A percentile compares a stretch with the other conserved stretches of the same genome.
Conservation (phyloP, 2,797 vertebrate genomes). For the Tapirus indicus region DNA sequence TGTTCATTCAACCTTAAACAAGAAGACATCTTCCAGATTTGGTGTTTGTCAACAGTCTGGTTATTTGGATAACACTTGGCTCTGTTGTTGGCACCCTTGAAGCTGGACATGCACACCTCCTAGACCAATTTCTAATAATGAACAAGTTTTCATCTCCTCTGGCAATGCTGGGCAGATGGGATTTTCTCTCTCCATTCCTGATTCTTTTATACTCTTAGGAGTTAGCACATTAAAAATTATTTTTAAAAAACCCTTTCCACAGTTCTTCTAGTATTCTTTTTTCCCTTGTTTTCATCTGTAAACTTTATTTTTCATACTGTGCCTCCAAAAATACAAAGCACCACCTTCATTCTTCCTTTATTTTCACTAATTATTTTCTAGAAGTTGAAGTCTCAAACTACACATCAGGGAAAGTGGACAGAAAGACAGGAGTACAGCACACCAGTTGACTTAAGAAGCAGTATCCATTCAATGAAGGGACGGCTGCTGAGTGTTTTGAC, state of each 20-base stretch:
- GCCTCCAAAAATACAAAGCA: not conserved
- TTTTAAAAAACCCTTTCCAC: not conserved
- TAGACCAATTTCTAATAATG: not conserved
- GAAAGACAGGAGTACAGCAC: not conserved
- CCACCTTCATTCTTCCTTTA: not conserved
- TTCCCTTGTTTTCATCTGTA: not conserved
- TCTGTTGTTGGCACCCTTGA: not conserved
- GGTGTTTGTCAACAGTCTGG: not conserved
- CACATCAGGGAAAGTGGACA: not conserved
- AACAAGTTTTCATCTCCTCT: not conserved
- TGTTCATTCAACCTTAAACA: not conserved
- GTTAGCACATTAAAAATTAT: not conserved
- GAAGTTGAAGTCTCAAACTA: not conserved
- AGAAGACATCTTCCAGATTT: not conserved
- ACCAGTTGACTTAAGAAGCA: not conserved
- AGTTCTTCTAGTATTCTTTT: not conserved
- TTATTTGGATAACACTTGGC: not conserved
- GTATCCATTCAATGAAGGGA: slow-evolving; percentile 4
- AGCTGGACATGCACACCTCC: not conserved
- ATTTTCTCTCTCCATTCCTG: not conserved
- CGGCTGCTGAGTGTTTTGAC: not conserved
- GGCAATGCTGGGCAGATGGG: not conserved
- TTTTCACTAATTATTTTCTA: not conserved
- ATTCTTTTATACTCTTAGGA: not conserved
- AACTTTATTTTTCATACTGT: not conserved